Percentiles rank a stretch among this genome's conserved stretches.
Conservation (phyloP, 2,888 invertebrate species). For the Scaptomyza tumidula region DNA sequence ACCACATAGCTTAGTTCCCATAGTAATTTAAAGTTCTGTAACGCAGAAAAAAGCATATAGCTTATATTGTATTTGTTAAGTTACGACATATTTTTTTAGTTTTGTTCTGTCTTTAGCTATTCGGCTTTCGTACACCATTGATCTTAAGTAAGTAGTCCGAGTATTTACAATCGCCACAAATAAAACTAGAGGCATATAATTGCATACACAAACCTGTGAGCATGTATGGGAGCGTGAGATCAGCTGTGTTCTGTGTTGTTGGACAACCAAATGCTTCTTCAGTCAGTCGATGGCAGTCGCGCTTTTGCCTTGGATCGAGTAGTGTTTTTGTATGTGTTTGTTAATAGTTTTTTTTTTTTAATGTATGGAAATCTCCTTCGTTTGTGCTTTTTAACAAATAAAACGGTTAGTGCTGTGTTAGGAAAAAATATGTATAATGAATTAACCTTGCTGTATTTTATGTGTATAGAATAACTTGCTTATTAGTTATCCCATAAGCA, state of each 20-base stretch:
- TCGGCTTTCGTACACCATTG: no score
- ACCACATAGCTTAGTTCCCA: no score
- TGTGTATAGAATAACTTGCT: neutral
- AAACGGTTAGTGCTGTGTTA: neutral
- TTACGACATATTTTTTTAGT: no score
- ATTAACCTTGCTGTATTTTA: neutral
- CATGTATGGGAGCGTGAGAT: no score
- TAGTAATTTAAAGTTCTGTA: no score
- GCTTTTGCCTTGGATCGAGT: slow-evolving; percentile 5
- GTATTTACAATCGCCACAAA: neutral
- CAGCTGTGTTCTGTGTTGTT: neutral
- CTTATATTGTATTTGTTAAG: no score
- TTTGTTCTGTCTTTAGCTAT: no score
- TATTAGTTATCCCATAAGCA: neutral
- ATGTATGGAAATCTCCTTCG: neutral
- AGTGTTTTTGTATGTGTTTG: no score
- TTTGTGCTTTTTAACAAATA: no score
- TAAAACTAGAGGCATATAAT: neutral
- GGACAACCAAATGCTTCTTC: neutral
- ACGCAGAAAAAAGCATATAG: no score
- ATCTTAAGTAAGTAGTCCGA: no score
- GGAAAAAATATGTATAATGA: neutral
- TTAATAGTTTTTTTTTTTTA: neutral
- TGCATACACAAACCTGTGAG: no score
- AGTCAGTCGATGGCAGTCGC: slow-evolving; percentile 12